Base-by-base conservation (phyloP, 2,888 invertebrate genomes). In the Eledone cirrhosa region DNA sequence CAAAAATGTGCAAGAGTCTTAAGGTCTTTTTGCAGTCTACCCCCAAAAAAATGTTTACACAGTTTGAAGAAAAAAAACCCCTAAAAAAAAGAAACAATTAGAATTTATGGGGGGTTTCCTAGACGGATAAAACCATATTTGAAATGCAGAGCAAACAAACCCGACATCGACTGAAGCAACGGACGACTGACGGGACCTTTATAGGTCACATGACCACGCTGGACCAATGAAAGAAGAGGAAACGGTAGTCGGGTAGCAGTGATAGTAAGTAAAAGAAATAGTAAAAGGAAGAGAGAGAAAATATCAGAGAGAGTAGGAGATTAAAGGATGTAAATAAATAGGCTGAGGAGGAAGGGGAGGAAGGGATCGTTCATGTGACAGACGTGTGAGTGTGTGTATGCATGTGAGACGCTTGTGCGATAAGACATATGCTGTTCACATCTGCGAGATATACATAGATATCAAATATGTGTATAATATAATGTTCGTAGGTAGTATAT, bases 1-100 rank as follows among this genome's bases (percentile, higher is more conserved):
- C 72, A 72, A 72, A 31, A 72, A 72, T n/a, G n/a, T 72, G 72
- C 41, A 67, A 27, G 41, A 13, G n/a, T 72, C n/a, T 67, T 67
- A 31, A 31, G 31, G 53, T n/a, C 1, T 41, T 11, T 41, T 41
- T 41, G 11, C 41, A 8, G 41, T 41, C 41, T 41, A 41, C 41
- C 41, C 41, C 33, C 1, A 41, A 41, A 41, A 41, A 41, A 41
- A 41, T 41, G 41, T 41, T 8, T 41, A 2, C 41, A 41, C 41
- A 41, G 11, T 41, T 41, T 41, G 41, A 41, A 41, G 8, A 41
- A 41, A 41, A 41, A 41, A 41, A 41, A 41, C 8, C 8, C 8
- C 33, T 8, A 41, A 41, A 41, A 41, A 41, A 41, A 41, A 41
- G 41, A 3, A 41, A 41, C 5, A 8, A 41, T 2, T 41, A 41